Percentiles rank a stretch among this genome's conserved stretches.
Evolutionary conservation across 2,797 vertebrate genomes (phyloP).

Genomic region (Lagocephalus sceleratus): DNA sequence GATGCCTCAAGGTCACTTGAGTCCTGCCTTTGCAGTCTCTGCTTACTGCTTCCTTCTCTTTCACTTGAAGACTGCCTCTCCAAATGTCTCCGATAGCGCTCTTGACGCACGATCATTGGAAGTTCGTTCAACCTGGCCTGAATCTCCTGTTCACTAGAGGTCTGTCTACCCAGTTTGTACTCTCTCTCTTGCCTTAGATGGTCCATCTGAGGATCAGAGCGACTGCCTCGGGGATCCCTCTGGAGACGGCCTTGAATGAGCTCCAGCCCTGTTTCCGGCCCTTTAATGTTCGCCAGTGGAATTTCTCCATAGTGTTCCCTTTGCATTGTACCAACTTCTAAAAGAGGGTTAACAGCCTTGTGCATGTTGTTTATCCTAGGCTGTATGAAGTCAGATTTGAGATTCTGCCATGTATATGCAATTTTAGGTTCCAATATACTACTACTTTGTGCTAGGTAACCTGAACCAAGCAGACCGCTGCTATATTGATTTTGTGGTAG

Average conservation of each 20-base stretch:
- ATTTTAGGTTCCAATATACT: constrained; percentile 77
- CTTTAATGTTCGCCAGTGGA: constrained; percentile 69
- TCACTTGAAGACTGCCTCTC: constrained; percentile 81
- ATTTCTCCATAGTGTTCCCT: constrained; percentile 68
- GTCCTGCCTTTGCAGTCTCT: constrained; percentile 83
- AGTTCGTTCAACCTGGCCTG: constrained; percentile 78
- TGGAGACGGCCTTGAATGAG: constrained; percentile 74
- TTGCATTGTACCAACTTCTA: constrained; percentile 67
- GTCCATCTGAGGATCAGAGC: constrained; percentile 79
- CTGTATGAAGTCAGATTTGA: constrained; percentile 87
- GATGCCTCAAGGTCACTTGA: constrained; percentile 85
- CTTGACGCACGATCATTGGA: constrained; percentile 74
- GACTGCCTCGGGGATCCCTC: constrained; percentile 76
- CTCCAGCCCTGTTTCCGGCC: constrained; percentile 75
- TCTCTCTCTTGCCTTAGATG: constrained; percentile 79
- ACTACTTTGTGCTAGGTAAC: constrained; percentile 66
- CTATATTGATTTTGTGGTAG: constrained; percentile 79
- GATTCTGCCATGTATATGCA: constrained; percentile 79
- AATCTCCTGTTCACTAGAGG: constrained; percentile 77
- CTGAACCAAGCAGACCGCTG: constrained; percentile 75
- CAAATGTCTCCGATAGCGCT: constrained; percentile 75
- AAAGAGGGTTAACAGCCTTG: constrained; percentile 68
- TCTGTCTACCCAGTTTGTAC: constrained; percentile 77
- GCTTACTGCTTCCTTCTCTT: constrained; percentile 79
- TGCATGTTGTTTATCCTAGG: constrained; percentile 85